Evolutionary conservation across 53 echinoderm and acorn worm genomes (phyloP), one percentile per base, ranked within the genome.

Genomic region (Mesocentrotus franciscanus): DNA sequence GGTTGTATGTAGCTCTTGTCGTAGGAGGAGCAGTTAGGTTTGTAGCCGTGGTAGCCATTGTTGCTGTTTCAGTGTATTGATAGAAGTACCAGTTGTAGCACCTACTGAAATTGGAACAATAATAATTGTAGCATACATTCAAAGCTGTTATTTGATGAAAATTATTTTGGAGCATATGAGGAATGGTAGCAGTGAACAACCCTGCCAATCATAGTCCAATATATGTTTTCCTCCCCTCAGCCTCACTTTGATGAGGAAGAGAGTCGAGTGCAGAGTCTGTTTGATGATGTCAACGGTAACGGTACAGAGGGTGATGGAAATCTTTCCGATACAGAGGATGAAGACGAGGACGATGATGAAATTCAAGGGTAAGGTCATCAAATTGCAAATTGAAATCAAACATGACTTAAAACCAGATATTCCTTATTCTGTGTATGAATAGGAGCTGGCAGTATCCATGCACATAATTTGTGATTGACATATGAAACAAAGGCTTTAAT

Each of bases 211-310:
- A 6, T 49, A 49, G 49, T 49, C 6, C 49, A 49, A 49, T 78
- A 78, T 35, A 33, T 75, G n/a, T 22, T 22, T 24, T 85, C 85
- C 4, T 35, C 79, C 24, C 10, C 5, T 66, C 59, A 98, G 99
- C 96, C 99, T 9, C 98, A 99, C 85, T 99, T 97, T 92, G 98
- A 98, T 91, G 98, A 99, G 61, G 99, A 99, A 72, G 97, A 97
- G 92, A 98, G 95, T 18, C 78, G 96, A 55, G 97, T 98, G 32
- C 96, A 97, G 60, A 96, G 95, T 26, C 62, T 99, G 42, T 97
- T 99, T 96, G 99, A 97, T 55, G 97, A 96, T 24, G 75, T 90
- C 95, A 94, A 94, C n/a, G 95, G 95, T 14, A 85, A 87, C 59
- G 97, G 95, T 29, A 97, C 97, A 89, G 97, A 96, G 9, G 92